A percentile compares a stretch with the other conserved stretches of the same genome.
Conservation (phyloP, 2,113 vertebrate species). For the Pseudopodoces humilis region DNA sequence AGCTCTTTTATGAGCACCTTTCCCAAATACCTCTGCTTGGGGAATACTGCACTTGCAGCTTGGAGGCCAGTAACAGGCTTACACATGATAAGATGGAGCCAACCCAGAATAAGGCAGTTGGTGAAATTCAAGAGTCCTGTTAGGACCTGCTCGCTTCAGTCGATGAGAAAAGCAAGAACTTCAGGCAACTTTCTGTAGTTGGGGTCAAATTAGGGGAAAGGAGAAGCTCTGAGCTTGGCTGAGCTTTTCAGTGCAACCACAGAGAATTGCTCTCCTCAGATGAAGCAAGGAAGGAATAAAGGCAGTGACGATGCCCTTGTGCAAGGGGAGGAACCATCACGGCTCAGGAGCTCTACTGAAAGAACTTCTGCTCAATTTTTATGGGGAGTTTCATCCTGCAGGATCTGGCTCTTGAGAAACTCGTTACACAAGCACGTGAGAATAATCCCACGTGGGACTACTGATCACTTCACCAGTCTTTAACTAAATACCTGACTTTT, state of each 20-base stretch:
- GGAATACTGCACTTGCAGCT: slow-evolving; percentile 32
- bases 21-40: not conserved
- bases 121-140: slow-evolving; percentile 45
- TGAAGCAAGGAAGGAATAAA: not conserved
- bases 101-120: slow-evolving; percentile 30
- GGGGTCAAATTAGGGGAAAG: slow-evolving; percentile 59
- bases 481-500: not conserved
- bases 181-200: slow-evolving; percentile 40
- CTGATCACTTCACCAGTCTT: not conserved
- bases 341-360: not conserved
- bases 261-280: not conserved
- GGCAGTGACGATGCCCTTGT: not conserved
- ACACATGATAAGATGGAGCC: slow-evolving; percentile 54
- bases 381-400: not conserved
- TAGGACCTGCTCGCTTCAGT: slow-evolving; percentile 32
- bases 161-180: slow-evolving; percentile 43
- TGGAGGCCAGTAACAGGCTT: slow-evolving; percentile 41
- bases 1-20: not conserved
- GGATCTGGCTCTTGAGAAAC: not conserved
- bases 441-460: not conserved
- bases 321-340: not conserved
- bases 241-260: not conserved
- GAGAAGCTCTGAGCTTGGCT: not conserved
- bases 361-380: not conserved
- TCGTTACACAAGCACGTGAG: accelerated